These are phyloP conservation scores for Diorhabda elongata DNA, from an alignment of 1,140 invertebrate species.

Conservation along the genomic window DNA sequence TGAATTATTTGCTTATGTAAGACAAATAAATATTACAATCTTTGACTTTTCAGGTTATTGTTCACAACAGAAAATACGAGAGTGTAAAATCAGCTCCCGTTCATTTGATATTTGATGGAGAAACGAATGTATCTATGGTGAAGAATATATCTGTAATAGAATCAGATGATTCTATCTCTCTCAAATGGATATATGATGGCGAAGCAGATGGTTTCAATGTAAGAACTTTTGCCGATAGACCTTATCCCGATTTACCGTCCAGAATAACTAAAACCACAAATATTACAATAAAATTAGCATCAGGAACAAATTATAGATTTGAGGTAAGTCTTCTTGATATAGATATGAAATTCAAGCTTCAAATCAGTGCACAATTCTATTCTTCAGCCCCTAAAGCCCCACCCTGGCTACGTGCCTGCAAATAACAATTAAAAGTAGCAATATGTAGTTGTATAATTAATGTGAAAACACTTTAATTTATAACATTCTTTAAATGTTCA, in stretches of 20 bases:
- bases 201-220: slow-evolving; percentile 62
- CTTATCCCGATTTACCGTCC: slow-evolving; percentile 51
- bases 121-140: slow-evolving; percentile 59
- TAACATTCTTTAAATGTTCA: too few relatives aligned
- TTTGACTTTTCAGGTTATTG: slow-evolving; percentile 55
- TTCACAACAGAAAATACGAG: slow-evolving; percentile 56
- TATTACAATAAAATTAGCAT: slow-evolving; percentile 54
- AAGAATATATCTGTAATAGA: slow-evolving; percentile 51
- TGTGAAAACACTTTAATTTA: too few relatives aligned
- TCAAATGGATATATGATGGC: slow-evolving; percentile 59
- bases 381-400: too few relatives aligned
- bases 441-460: too few relatives aligned
- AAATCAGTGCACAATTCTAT: too few relatives aligned
- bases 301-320: slow-evolving; percentile 49
- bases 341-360: neutral
- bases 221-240: slow-evolving; percentile 46
- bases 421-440: too few relatives aligned
- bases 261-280: slow-evolving; percentile 38
- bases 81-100: slow-evolving; percentile 57
- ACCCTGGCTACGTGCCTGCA: too few relatives aligned
- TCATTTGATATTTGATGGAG: slow-evolving; percentile 57
- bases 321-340: slow-evolving; percentile 33
- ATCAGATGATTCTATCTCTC: slow-evolving; percentile 51
- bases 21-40: too few relatives aligned
- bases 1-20: too few relatives aligned